Conservation (phyloP, 2,797 vertebrate species). For the Cossypha niveicapilla region DNA sequence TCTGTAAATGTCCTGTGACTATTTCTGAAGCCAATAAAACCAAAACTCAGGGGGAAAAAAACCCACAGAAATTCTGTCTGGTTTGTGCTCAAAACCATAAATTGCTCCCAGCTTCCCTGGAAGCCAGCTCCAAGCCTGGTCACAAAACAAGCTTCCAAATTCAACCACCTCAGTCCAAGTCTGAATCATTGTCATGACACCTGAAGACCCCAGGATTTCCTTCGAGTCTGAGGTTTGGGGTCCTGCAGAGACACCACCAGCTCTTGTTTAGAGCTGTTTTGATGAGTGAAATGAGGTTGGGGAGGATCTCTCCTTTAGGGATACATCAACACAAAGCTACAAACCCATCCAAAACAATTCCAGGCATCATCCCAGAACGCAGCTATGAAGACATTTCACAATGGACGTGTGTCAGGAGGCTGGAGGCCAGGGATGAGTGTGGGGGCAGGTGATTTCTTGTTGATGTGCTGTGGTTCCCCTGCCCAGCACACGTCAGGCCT, state of each 20-base stretch:
- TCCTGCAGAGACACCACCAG: not conserved
- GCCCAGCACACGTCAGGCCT: not conserved
- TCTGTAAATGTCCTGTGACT: not conserved
- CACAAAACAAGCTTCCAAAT: not conserved
- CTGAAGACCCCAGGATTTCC: not conserved
- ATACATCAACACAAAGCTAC: not conserved
- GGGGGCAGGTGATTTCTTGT: not conserved
- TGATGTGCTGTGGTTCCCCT: not conserved
- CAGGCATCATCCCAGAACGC: not conserved
- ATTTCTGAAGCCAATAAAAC: conserved; percentile 24
- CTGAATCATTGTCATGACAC: not conserved
- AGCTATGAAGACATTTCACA: not conserved
- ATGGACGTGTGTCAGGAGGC: not conserved
- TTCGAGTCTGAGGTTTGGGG: not conserved
- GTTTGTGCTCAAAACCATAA: conserved; percentile 36
- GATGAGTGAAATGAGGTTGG: not conserved
- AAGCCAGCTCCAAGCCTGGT: not conserved
- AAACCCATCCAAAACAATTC: not conserved
- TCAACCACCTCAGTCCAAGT: not conserved
- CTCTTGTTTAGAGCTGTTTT: not conserved
- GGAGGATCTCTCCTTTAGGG: not conserved
- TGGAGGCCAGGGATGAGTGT: not conserved
- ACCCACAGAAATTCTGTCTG: conserved; percentile 37
- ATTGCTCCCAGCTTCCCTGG: conserved; percentile 8
- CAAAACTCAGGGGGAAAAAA: not conserved